Percentiles rank a stretch among this genome's conserved stretches.
Evolutionary conservation across 2,113 vertebrate genomes (phyloP).

Genomic region (Phyllostomus hastatus): DNA sequence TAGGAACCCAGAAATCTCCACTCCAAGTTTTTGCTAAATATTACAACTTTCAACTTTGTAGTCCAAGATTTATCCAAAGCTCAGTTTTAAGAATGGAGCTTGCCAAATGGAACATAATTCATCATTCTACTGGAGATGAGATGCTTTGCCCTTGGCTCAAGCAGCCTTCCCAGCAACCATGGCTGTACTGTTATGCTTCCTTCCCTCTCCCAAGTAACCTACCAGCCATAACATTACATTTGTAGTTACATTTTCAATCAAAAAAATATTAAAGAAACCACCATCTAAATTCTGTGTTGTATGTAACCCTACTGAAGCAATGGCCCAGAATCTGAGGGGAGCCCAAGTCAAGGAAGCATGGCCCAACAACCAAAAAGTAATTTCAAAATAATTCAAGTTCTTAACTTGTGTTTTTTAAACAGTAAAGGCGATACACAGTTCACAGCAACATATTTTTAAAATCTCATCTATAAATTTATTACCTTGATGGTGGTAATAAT

Average conservation of each 20-base stretch:
- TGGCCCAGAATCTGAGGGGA: neutral
- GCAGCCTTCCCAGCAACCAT: neutral
- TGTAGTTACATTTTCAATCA: neutral
- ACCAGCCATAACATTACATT: neutral
- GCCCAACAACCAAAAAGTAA: neutral
- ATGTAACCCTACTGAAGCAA: neutral
- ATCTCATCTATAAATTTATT: neutral
- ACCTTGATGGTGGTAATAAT: neutral
- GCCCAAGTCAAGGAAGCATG: neutral
- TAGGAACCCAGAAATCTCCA: neutral
- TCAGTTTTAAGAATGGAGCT: neutral
- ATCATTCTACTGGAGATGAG: neutral
- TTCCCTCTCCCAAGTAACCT: neutral
- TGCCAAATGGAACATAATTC: neutral
- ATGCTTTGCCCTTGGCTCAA: neutral
- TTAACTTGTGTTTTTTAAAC: neutral
- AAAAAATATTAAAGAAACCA: neutral
- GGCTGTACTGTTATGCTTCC: neutral
- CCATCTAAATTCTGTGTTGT: neutral
- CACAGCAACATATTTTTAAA: neutral
- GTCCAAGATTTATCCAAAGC: neutral
- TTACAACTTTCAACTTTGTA: neutral
- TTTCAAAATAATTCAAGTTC: neutral
- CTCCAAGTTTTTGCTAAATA: slow-evolving; percentile 13
- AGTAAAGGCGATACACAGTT: neutral